Base-by-base conservation (phyloP, 2,888 invertebrate genomes). In the Clitarchus hookeri region DNA sequence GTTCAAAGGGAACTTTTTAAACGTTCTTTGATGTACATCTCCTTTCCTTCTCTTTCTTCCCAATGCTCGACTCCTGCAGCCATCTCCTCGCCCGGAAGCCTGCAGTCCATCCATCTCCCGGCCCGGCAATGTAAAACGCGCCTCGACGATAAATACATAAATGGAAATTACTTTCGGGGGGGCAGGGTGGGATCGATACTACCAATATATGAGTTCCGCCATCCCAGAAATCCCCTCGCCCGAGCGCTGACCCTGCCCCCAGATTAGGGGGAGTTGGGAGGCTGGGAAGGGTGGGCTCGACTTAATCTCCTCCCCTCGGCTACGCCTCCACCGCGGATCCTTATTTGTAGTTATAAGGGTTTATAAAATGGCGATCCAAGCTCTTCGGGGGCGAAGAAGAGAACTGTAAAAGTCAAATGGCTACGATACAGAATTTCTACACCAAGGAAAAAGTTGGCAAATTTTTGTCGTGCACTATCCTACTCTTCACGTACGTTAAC, bases 101-200 rank as follows among this genome's bases (percentile, higher is more conserved):
- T n/a, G 2, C 27, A 82, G 82, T 82, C 44, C 82, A 82, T 82
- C 82, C 82, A 82, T 82, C 82, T 82, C 27, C 82, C 27, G 82
- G 19, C 82, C n/a, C 83, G 85, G 65, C 86, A 84, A 86, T 86
- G 87, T 86, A 87, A 86, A 85, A 87, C 86, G 82, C 82, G 82
- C 82, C 44, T 85, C 87, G 48, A 83, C 87, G 88, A 88, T 87
- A 88, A 88, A 88, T 88, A 88, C 88, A 88, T 88, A 88, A 88
- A 88, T 88, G 88, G 88, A 88, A 88, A 88, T 88, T 88, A 88
- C 88, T 87, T 87, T 78, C 53, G 44, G 85, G 82, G 78, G 86
- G 53, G 36, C 79, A 48, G 86, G 53, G 36, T 79, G 54, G n/a
- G 87, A 87, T 87, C 87, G 85, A 87, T 85, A 85, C 44, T 53